Evolutionary conservation across 2,888 invertebrate genomes (phyloP), one percentile per base, ranked within the genome.

Genomic region (Branchipolynoe longqiensis): DNA sequence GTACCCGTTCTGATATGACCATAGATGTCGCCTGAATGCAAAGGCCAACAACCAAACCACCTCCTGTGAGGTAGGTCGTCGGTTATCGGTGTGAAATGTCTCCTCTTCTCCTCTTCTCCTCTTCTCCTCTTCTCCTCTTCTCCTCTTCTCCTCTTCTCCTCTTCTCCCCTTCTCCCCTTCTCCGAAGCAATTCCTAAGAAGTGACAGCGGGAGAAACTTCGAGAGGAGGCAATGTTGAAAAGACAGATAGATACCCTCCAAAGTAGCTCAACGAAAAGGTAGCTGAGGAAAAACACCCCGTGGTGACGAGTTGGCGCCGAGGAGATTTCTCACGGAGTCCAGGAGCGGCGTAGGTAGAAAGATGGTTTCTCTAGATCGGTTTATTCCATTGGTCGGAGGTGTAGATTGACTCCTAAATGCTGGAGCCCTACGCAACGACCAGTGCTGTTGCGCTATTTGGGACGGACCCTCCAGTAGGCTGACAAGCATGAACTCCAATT

Each of bases 401-500:
- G n/a, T n/a, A n/a, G n/a, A n/a, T n/a, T n/a, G n/a, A n/a, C n/a
- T n/a, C n/a, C n/a, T n/a, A n/a, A n/a, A n/a, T n/a, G n/a, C n/a
- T n/a, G n/a, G n/a, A n/a, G n/a, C n/a, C n/a, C n/a, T n/a, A n/a
- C n/a, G n/a, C n/a, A n/a, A n/a, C n/a, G n/a, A n/a, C n/a, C n/a
- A n/a, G n/a, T n/a, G n/a, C n/a, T n/a, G n/a, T n/a, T n/a, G n/a
- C n/a, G n/a, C n/a, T n/a, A n/a, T n/a, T n/a, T n/a, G n/a, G n/a
- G n/a, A n/a, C n/a, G n/a, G n/a, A n/a, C n/a, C n/a, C n/a, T n/a
- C n/a, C n/a, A n/a, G 69, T 38, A 33, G 38, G 33, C 69, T 69
- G 69, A 69, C 69, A 69, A 69, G 69, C 69, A 69, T 69, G 38
- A 38, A 38, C 36, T 69, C 69, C 69, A 69, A 69, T 69, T 69